Conservation (phyloP, 2,113 vertebrate species). For the rat (Rattus norvegicus) region DNA sequence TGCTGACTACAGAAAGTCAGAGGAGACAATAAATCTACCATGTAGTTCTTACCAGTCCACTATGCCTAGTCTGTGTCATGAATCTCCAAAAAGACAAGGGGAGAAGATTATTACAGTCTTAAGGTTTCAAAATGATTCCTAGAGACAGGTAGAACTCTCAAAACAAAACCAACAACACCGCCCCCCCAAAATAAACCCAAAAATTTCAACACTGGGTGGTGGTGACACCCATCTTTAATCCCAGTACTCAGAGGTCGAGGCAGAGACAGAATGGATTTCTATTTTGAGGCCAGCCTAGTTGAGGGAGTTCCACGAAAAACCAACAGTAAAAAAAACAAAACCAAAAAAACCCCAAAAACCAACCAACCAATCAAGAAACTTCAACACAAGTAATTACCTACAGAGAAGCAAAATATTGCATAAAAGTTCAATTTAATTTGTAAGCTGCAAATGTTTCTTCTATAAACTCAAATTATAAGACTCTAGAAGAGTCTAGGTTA, state of each 20-base stretch:
- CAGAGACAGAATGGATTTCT: neutral
- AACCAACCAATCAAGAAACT: neutral
- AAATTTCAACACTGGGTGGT: neutral
- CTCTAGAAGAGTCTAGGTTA: neutral
- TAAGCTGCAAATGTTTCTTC: constrained; percentile 6
- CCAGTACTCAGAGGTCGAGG: neutral
- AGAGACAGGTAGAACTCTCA: neutral
- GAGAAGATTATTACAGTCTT: neutral
- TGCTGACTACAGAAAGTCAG: neutral
- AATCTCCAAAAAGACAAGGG: neutral
- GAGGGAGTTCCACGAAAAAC: neutral
- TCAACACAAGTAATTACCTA: neutral
- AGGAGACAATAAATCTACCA: neutral
- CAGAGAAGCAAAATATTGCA: constrained; percentile 41
- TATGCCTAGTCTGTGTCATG: neutral
- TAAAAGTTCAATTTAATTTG: neutral
- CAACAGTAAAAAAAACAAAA: neutral
- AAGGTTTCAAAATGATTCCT: constrained; percentile 43
- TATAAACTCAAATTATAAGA: neutral
- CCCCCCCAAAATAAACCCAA: neutral
- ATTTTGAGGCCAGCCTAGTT: neutral
- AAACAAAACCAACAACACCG: neutral
- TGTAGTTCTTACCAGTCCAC: neutral
- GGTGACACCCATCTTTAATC: neutral
- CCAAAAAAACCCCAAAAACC: neutral